These are phyloP conservation scores for Centrocercus urophasianus DNA, from an alignment of 2,113 vertebrate species.

Conservation along the genomic window DNA sequence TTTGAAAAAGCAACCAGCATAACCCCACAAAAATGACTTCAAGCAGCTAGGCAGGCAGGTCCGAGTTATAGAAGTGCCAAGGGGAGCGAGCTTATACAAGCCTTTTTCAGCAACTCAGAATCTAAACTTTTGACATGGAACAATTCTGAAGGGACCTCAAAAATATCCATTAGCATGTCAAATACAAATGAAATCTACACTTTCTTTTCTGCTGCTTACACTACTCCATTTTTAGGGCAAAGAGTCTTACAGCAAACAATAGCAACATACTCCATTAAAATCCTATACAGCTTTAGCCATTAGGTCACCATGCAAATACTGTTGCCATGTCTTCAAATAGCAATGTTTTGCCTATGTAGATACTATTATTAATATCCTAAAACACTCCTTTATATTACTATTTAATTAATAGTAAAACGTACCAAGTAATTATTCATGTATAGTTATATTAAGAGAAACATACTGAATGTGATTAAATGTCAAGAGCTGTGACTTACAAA, in stretches of 20 bases:
- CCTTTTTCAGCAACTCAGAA: neutral
- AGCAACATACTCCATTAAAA: neutral
- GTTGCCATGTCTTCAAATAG: neutral
- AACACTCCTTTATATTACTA: neutral
- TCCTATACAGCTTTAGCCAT: neutral
- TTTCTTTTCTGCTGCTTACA: neutral
- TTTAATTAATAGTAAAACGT: slow-evolving; percentile 27
- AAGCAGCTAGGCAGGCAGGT: rapidly evolving
- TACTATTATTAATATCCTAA: neutral
- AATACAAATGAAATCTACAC: neutral
- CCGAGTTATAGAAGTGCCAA: neutral
- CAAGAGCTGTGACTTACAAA: neutral
- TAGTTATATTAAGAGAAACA: neutral
- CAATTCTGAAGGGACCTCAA: neutral
- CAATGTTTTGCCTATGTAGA: neutral
- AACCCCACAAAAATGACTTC: neutral
- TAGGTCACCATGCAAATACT: neutral
- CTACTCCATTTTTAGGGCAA: neutral
- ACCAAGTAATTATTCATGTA: neutral
- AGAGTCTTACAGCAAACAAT: neutral
- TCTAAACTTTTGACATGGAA: neutral
- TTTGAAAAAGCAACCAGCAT: neutral
- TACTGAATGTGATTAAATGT: neutral
- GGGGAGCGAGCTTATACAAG: neutral
- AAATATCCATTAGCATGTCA: neutral